Conservation (phyloP, 2,888 invertebrate genomes). For the Mycogona germanica region DNA sequence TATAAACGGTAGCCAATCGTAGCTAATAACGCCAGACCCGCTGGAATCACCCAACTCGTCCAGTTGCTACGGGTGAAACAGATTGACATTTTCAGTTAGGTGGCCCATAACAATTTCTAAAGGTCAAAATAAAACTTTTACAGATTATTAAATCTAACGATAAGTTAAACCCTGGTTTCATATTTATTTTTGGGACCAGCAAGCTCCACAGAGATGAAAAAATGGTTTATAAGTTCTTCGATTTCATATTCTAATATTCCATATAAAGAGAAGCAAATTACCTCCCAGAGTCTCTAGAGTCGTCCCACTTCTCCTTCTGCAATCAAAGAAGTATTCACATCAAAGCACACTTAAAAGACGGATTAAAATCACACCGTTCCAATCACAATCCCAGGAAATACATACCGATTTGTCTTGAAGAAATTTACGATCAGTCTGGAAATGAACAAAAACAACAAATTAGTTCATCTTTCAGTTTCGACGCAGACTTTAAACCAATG, state of each 20-base stretch:
- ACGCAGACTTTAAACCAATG: background rate
- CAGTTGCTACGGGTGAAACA: constrained; percentile 26
- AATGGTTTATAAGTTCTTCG: background rate
- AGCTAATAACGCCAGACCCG: constrained; percentile 30
- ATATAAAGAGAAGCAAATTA: background rate
- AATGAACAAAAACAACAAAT: constrained; percentile 9
- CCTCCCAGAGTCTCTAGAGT: background rate
- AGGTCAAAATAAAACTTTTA: background rate
- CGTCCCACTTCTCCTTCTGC: constrained; percentile 4
- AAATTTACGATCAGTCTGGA: constrained; percentile 23
- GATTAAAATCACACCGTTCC: background rate
- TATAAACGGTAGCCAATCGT: constrained; percentile 32
- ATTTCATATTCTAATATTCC: background rate
- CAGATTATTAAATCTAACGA: background rate
- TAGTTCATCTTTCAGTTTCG: background rate
- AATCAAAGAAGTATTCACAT: constrained; percentile 5
- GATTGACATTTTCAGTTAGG: background rate
- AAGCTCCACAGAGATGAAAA: background rate
- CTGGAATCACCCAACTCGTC: constrained; percentile 32
- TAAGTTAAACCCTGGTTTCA: background rate
- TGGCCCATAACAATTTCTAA: background rate
- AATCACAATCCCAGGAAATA: background rate
- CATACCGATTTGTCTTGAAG: constrained; percentile 23
- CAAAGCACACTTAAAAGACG: constrained; percentile 1
- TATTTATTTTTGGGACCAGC: background rate